Evolutionary conservation across 2,888 invertebrate species (phyloP), one percentile per base, ranked within the genome.

Genomic region (Pammene fasciana): DNA sequence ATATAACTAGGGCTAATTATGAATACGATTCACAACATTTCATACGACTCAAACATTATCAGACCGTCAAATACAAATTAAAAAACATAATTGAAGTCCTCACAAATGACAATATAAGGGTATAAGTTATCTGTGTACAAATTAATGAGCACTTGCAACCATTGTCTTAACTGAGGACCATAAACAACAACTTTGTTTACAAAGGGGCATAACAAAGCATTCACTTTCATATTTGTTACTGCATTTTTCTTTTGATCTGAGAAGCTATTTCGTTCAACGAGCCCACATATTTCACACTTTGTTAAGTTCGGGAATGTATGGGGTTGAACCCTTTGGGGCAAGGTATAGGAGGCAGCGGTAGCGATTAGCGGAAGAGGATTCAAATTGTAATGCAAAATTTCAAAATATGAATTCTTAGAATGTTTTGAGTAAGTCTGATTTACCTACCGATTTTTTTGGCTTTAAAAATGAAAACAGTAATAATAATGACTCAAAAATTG

Each of bases 261-360:
- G 54, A 46, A n/a, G 7, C n/a, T 50, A 43, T 60, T 38, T 60
- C 66, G 18, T 34, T 48, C 52, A 52, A 56, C 45, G 18, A 52
- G 52, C 64, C 68, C 68, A 57, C 64, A 68, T 68, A 57, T 68
- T 68, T 68, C 68, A 64, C 68, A 68, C 68, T 67, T 56, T 48
- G 66, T 67, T 60, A 50, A 41, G 43, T 50, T 54, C 50, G 41
- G 13, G 43, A 36, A 52, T 56, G 45, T 38, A 43, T 55, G 48
- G 68, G 62, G 56, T 64, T 55, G 11, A 57, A 59, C 26, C 8
- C 14, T 38, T 26, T 52, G 36, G 57, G 38, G 14, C 8, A 59
- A 52, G 45, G 36, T 6, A 65, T 9, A 38, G 14, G 68, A 64
- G 45, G 2, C 7, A 46, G 64, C 57, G 68, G 36, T 4, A 55